Base-by-base conservation (phyloP, 2,797 vertebrate species). In the Fratercula arctica region DNA sequence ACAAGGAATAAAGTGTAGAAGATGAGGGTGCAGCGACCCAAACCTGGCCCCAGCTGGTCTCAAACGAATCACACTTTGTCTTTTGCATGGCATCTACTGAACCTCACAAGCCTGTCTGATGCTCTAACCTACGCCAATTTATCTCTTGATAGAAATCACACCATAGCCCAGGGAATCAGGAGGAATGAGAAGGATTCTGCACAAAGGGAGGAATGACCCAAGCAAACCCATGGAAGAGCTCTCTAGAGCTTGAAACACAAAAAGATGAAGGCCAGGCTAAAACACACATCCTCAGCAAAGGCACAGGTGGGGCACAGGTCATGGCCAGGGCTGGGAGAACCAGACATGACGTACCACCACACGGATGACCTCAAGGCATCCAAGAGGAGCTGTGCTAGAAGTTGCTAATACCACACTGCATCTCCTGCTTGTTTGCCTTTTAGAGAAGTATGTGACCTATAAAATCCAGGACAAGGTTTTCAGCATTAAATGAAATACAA, bases 401-500 rank as follows among this genome's bases (percentile, higher is more conserved):
- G 17, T 6, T 41, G 41, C 10, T 48, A 24, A 48, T 5, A 48
- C 23, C 46, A 73, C 26, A 28, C 20, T 3, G 9, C 16, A 2
- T 25, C 35, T 64, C 66, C 31, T 2, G 1, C 26, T 20, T 16
- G 3, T 41, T 68, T 25, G 56, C 24, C 45, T 69, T 92, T 53
- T 28, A 69, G 50, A 81, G 54, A 73, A 68, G 16, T 15, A 39
- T 0, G 0, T 41, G 54, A 87, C 50, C 50, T 63, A 46, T 45
- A 53, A 77, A 79, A 25, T 19, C 21, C 1, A 1, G 29, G 16
- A 35, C 5, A 0, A 1, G 13, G 14, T 23, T 68, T 69, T 57
- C 50, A 85, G 50, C 50, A 16, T 24, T 61, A 66, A 54, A 33
- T 43, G n/a, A 67, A 72, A 79, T 25, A 39, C 31, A 50, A 61